phyloP scores from a whole-genome alignment of 2,113 vertebrate genomes.

The Onychostruthus taczanowskii region DNA sequence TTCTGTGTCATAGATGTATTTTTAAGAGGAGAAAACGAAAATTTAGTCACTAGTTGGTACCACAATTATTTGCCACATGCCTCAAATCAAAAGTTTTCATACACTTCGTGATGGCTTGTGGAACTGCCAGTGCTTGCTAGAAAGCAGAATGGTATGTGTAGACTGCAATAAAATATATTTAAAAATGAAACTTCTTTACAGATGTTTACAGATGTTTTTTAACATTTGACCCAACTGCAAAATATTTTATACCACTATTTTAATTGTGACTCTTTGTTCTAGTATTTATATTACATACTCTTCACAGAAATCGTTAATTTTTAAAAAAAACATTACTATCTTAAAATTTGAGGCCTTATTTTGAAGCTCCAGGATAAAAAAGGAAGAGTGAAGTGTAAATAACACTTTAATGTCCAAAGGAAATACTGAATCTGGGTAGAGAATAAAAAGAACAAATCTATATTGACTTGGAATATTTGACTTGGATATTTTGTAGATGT shows the following conservation, averaged over 20 bases:
- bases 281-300: neutral
- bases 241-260: neutral
- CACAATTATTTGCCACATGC: neutral
- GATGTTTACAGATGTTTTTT: neutral
- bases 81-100: neutral
- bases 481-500: neutral
- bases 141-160: neutral
- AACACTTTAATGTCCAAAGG: neutral
- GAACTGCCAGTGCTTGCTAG: neutral
- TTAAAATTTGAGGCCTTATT: neutral
- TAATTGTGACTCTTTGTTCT: neutral
- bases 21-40: neutral
- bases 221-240: neutral
- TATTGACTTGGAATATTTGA: neutral
- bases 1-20: neutral
- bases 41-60: neutral
- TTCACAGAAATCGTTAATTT: neutral
- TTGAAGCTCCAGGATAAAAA: neutral
- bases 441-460: neutral
- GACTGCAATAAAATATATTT: neutral
- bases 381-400: neutral
- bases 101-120: neutral
- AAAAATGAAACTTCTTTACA: neutral
- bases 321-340: rapidly evolving
- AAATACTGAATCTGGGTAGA: neutral